Evolutionary conservation across 2,113 vertebrate genomes (phyloP).

Genomic region (Maccullochella peelii): DNA sequence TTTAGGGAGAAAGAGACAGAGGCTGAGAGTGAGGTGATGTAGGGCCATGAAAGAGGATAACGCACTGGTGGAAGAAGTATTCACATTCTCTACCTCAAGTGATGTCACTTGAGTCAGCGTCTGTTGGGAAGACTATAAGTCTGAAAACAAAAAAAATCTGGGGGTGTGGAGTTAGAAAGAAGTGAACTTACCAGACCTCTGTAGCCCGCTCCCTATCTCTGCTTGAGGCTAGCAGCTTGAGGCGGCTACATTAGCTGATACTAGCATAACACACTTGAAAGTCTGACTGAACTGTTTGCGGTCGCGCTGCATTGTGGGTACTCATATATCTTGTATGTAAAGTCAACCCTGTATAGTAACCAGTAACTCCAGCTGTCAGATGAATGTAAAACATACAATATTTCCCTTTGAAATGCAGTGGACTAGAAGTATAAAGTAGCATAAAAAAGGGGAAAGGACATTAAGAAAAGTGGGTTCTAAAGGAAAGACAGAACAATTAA

Average conservation of each 20-base stretch:
- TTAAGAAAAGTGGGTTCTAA: not conserved
- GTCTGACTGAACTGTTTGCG: not conserved
- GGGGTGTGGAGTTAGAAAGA: too few relatives aligned
- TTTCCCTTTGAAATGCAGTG: not conserved
- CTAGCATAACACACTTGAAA: not conserved
- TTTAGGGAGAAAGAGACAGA: conserved; percentile 9
- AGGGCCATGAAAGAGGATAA: not conserved
- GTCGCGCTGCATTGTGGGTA: not conserved
- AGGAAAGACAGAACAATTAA: not conserved
- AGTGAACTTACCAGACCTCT: too few relatives aligned
- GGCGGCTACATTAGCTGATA: not conserved
- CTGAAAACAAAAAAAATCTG: too few relatives aligned
- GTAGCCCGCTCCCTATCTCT: not conserved
- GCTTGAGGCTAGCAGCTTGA: not conserved
- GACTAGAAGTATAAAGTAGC: too few relatives aligned
- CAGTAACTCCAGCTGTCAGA: not conserved
- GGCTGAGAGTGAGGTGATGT: conserved; percentile 2
- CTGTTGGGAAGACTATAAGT: not conserved
- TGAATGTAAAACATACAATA: not conserved
- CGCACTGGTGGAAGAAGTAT: not conserved
- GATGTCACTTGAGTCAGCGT: not conserved
- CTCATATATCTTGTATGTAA: not conserved
- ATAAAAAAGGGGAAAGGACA: not conserved
- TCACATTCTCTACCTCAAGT: not conserved
- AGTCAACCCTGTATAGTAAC: not conserved